Percentiles rank a stretch among this genome's conserved stretches.
Evolutionary conservation across 2,797 vertebrate species (phyloP).

Genomic region (Rhinichthys osculus): DNA sequence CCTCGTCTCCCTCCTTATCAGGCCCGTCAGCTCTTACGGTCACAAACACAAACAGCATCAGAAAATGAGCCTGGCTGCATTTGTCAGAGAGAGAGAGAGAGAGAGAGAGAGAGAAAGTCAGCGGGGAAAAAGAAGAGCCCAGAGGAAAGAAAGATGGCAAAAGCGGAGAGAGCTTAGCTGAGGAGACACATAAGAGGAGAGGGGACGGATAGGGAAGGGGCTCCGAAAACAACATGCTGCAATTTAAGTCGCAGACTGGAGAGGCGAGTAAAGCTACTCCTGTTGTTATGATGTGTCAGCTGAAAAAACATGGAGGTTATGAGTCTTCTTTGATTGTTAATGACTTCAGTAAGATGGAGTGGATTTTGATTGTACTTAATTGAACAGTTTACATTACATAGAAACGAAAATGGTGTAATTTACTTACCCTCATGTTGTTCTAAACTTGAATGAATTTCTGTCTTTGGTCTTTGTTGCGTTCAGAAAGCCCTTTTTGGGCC

Average conservation of each 20-base stretch:
- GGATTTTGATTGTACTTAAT: not conserved
- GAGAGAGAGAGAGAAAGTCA: not conserved
- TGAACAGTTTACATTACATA: no score
- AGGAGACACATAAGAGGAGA: not conserved
- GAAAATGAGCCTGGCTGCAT: conserved; percentile 25
- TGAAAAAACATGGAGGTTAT: conserved; percentile 20
- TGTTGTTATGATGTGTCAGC: conserved; percentile 10
- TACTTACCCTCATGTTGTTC: no score
- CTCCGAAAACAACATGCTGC: not conserved
- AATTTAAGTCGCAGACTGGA: not conserved
- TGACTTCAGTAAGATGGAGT: not conserved
- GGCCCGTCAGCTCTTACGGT: conserved; percentile 14
- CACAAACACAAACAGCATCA: conserved; percentile 48
- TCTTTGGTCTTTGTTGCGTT: no score
- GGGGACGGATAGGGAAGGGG: not conserved
- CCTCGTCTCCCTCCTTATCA: conserved; percentile 37
- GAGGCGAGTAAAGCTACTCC: not conserved
- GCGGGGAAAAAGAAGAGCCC: not conserved
- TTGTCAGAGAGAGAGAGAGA: not conserved
- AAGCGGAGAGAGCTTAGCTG: not conserved
- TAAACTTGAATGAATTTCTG: no score
- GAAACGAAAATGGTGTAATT: no score
- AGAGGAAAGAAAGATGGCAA: not conserved
- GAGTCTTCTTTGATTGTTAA: not conserved
- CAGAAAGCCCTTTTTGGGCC: no score